These are phyloP conservation scores for Ips typographus DNA, from an alignment of 1,140 invertebrate genomes.

Conservation along the genomic window DNA sequence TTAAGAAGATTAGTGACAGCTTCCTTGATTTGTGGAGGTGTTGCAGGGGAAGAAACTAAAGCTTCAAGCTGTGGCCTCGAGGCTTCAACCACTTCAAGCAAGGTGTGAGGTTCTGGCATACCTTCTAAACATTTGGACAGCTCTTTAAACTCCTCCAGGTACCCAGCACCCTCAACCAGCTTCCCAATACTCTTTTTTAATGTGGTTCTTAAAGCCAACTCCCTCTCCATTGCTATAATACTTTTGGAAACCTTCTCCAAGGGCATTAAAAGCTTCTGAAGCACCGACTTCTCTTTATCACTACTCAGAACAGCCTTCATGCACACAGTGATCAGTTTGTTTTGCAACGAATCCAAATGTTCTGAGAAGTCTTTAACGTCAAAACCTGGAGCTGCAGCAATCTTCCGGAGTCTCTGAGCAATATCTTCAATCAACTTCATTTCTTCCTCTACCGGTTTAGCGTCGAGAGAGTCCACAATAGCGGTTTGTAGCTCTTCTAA, in stretches of 20 bases:
- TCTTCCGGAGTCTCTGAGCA: conserved; percentile 36
- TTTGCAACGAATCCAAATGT: conserved; percentile 43
- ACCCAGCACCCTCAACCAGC: conserved; percentile 5
- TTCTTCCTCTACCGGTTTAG: conserved; percentile 42
- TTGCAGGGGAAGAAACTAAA: background rate
- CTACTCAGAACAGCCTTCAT: conserved; percentile 42
- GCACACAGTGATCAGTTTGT: conserved; percentile 46
- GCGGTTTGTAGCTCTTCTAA: conserved; percentile 41
- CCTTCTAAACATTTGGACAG: background rate
- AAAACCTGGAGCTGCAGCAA: conserved; percentile 17
- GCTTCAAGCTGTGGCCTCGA: conserved; percentile 5
- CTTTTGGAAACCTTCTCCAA: conserved; percentile 41
- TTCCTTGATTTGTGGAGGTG: background rate
- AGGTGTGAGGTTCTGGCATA: conserved; percentile 18
- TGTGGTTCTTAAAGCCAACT: conserved; percentile 31
- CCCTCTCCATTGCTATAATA: conserved; percentile 42
- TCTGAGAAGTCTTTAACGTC: conserved; percentile 42
- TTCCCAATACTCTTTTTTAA: conserved; percentile 28
- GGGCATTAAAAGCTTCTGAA: conserved; percentile 44
- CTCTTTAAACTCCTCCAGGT: background rate
- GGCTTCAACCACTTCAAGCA: background rate
- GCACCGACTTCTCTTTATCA: conserved; percentile 39
- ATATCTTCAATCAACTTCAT: conserved; percentile 40
- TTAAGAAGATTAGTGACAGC: background rate
- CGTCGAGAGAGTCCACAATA: conserved; percentile 36